Percentiles rank a stretch among this genome's conserved stretches.
Evolutionary conservation across 1,140 invertebrate species (phyloP).

Genomic region (Drosophila mayri): DNA sequence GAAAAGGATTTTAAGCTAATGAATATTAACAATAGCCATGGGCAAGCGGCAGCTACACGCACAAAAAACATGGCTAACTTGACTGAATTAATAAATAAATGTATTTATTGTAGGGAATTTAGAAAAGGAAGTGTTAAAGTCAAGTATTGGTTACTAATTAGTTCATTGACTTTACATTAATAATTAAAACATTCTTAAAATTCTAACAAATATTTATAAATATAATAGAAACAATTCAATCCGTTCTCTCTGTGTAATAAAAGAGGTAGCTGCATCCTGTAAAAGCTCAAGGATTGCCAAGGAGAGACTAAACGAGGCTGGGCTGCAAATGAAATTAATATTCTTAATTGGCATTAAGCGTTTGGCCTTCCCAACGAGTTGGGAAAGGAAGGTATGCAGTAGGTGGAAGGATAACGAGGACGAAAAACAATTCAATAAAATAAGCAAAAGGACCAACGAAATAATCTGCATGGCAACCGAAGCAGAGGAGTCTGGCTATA

Average conservation of each 20-base stretch:
- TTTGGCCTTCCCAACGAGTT: conserved; percentile 37
- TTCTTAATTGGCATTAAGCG: conserved; percentile 79
- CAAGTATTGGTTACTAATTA: no score
- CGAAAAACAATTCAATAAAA: conserved; percentile 18
- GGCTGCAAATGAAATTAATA: conserved; percentile 76
- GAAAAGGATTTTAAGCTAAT: conserved; percentile 75
- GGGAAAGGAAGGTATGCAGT: neutral
- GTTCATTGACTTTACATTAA: neutral
- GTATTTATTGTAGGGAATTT: neutral
- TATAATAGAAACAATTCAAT: neutral
- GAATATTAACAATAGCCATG: conserved; percentile 71
- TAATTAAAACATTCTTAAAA: neutral
- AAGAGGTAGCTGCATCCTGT: conserved; percentile 21
- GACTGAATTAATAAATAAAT: neutral
- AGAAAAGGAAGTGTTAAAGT: neutral
- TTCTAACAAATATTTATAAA: neutral
- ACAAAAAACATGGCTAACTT: neutral
- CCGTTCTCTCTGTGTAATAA: neutral
- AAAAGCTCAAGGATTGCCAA: conserved; percentile 9
- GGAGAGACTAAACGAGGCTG: conserved; percentile 44
- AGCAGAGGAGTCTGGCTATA: neutral
- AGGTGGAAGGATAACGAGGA: conserved; percentile 24
- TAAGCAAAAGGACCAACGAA: neutral
- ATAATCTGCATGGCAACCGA: conserved; percentile 26
- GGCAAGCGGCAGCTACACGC: neutral